phyloP scores from a whole-genome alignment of 2,888 invertebrate genomes.

The Meandrusa payeni region DNA sequence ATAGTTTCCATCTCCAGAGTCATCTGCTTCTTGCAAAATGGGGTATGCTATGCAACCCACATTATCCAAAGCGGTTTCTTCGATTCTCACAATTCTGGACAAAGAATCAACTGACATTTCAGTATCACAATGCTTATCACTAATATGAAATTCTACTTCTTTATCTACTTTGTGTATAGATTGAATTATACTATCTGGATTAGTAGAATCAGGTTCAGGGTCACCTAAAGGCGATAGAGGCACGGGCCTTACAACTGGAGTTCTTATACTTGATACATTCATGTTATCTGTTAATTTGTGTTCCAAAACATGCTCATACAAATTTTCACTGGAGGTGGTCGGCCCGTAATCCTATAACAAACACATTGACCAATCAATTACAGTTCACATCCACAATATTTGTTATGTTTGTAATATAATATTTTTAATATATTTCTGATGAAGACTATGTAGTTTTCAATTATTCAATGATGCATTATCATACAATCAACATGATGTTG shows the following conservation, averaged over 20 bases:
- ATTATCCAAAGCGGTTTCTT: slow-evolving; percentile 61
- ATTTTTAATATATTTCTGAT: slow-evolving; percentile 17
- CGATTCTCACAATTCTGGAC: slow-evolving; percentile 66
- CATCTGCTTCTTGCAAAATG: slow-evolving; percentile 64
- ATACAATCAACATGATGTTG: slow-evolving; percentile 43
- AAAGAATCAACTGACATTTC: slow-evolving; percentile 69
- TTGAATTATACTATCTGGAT: slow-evolving; percentile 70
- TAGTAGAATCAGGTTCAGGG: slow-evolving; percentile 73
- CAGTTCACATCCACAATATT: too few relatives aligned
- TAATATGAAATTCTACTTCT: slow-evolving; percentile 67
- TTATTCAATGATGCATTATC: slow-evolving; percentile 40
- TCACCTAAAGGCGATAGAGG: slow-evolving; percentile 61
- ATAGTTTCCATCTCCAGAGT: slow-evolving; percentile 64
- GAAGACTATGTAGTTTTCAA: not conserved
- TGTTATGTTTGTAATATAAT: slow-evolving; percentile 19
- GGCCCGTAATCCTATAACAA: slow-evolving; percentile 79
- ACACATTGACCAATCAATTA: too few relatives aligned
- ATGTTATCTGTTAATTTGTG: slow-evolving; percentile 72
- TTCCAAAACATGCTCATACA: slow-evolving; percentile 70
- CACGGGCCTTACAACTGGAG: slow-evolving; percentile 68
- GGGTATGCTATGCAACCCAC: slow-evolving; percentile 66
- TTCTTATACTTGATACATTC: slow-evolving; percentile 69
- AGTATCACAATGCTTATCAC: slow-evolving; percentile 58
- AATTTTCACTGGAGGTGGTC: slow-evolving; percentile 77
- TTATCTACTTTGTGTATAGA: slow-evolving; percentile 59